Conservation (phyloP, 1,140 invertebrate genomes). For the Oryzaephilus surinamensis region DNA sequence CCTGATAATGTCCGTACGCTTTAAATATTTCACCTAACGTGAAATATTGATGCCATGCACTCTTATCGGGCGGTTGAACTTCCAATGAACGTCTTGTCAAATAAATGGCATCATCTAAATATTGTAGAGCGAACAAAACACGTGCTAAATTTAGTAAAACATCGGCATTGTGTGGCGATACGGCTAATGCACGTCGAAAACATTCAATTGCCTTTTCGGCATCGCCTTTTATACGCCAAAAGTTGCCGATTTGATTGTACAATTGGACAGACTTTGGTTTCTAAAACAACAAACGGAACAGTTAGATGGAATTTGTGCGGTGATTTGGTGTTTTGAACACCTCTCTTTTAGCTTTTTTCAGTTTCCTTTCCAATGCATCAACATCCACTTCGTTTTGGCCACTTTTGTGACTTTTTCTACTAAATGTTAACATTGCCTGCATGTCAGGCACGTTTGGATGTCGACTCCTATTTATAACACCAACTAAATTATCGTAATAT, state of each 20-base stretch:
- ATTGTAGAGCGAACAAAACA: slow-evolving; percentile 74
- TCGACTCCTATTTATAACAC: slow-evolving; percentile 59
- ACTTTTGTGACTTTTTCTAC: slow-evolving; percentile 52
- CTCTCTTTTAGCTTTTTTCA: slow-evolving; percentile 73
- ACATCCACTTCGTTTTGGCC: slow-evolving; percentile 64
- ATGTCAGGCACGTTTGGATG: slow-evolving; percentile 48
- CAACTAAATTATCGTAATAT: slow-evolving; percentile 77
- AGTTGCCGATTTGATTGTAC: slow-evolving; percentile 84
- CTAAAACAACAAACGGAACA: slow-evolving; percentile 33
- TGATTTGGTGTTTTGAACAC: slow-evolving; percentile 32
- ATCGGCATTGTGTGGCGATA: slow-evolving; percentile 78
- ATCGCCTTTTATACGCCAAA: slow-evolving; percentile 76
- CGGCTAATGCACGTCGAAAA: slow-evolving; percentile 70
- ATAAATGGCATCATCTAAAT: slow-evolving; percentile 80
- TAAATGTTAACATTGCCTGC: slow-evolving; percentile 65
- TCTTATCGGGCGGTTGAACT: slow-evolving; percentile 66
- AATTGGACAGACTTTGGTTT: slow-evolving; percentile 78
- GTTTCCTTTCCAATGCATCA: slow-evolving; percentile 59
- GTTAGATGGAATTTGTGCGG: slow-evolving; percentile 2
- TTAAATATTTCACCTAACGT: slow-evolving; percentile 77
- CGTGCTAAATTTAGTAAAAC: slow-evolving; percentile 73
- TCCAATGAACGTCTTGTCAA: slow-evolving; percentile 56
- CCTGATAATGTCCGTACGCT: slow-evolving; percentile 71
- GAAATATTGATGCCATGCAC: slow-evolving; percentile 84
- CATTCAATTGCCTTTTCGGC: slow-evolving; percentile 78